These are phyloP conservation scores for Eupeodes latifasciatus DNA, from an alignment of 2,888 invertebrate genomes.

Conservation along the genomic window DNA sequence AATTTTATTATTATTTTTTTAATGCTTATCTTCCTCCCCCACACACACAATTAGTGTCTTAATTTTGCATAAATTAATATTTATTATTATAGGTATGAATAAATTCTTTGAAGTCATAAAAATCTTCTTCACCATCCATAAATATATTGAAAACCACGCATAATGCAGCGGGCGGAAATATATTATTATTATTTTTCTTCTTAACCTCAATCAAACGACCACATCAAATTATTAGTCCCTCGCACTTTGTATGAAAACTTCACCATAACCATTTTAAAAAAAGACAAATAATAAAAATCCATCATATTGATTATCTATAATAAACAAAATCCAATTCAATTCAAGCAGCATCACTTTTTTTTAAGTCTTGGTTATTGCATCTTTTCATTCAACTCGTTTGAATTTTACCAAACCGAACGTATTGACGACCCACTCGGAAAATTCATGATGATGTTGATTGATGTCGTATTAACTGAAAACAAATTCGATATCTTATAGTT, in stretches of 20 bases:
- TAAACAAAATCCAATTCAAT: slow-evolving; percentile 59
- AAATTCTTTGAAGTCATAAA: slow-evolving; percentile 8
- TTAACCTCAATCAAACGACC: neutral
- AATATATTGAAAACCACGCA: neutral
- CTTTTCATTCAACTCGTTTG: slow-evolving; percentile 42
- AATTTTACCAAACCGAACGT: slow-evolving; percentile 24
- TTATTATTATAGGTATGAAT: slow-evolving; percentile 19
- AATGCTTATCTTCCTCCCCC: slow-evolving; percentile 24
- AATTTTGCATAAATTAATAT: slow-evolving; percentile 58
- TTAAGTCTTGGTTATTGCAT: slow-evolving; percentile 59
- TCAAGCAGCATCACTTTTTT: slow-evolving; percentile 42
- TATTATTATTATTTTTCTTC: slow-evolving; percentile 10
- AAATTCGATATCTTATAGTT: neutral
- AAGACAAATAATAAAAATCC: neutral
- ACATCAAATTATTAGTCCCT: neutral
- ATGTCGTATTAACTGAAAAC: slow-evolving; percentile 42
- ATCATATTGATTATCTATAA: slow-evolving; percentile 46
- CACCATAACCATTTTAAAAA: slow-evolving; percentile 24
- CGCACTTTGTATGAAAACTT: slow-evolving; percentile 3
- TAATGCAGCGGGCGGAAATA: slow-evolving; percentile 14
- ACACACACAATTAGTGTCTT: slow-evolving; percentile 56
- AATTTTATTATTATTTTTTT: neutral
- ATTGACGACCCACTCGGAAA: slow-evolving; percentile 27
- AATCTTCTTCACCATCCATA: neutral
- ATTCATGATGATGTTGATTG: slow-evolving; percentile 59